A percentile compares a stretch with the other conserved stretches of the same genome.
These are phyloP conservation scores for Onthophagus taurus DNA, from an alignment of 1,140 invertebrate genomes.

Conservation along the genomic window DNA sequence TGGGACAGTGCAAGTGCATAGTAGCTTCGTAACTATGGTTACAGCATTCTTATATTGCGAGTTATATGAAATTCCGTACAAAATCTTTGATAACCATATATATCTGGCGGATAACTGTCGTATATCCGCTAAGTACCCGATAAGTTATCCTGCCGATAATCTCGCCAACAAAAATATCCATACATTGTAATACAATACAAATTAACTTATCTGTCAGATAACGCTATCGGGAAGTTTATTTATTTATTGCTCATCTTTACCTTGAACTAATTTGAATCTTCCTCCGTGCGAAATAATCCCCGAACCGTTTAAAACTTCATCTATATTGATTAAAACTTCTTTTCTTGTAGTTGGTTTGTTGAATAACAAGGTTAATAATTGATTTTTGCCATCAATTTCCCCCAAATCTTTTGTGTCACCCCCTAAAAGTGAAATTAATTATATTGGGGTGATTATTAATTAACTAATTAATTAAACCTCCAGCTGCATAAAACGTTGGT, in stretches of 20 bases:
- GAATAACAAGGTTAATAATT: constrained; percentile 54
- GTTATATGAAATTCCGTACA: too few species aligned
- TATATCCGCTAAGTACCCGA: too few species aligned
- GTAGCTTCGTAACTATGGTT: too few species aligned
- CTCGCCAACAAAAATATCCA: too few species aligned
- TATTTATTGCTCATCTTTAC: constrained; percentile 25
- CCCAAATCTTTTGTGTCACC: constrained; percentile 35
- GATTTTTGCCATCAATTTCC: constrained; percentile 61
- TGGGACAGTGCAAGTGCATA: too few species aligned
- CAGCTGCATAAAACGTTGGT: constrained; percentile 65
- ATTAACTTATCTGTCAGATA: too few species aligned
- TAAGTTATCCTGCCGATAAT: too few species aligned
- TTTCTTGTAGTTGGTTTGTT: constrained; percentile 45
- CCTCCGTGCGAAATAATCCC: constrained; percentile 64
- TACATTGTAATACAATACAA: too few species aligned
- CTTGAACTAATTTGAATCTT: constrained; percentile 57
- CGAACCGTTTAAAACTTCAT: constrained; percentile 62
- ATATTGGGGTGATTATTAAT: not conserved
- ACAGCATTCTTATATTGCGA: too few species aligned
- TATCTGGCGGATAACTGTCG: too few species aligned
- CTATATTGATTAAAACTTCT: constrained; percentile 77
- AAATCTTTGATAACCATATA: too few species aligned
- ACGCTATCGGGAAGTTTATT: too few species aligned
- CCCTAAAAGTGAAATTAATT: constrained; percentile 28
- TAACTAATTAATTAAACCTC: constrained; percentile 38